phyloP scores from a whole-genome alignment of 2,113 vertebrate species.

The Urocynchramus pylzowi region DNA sequence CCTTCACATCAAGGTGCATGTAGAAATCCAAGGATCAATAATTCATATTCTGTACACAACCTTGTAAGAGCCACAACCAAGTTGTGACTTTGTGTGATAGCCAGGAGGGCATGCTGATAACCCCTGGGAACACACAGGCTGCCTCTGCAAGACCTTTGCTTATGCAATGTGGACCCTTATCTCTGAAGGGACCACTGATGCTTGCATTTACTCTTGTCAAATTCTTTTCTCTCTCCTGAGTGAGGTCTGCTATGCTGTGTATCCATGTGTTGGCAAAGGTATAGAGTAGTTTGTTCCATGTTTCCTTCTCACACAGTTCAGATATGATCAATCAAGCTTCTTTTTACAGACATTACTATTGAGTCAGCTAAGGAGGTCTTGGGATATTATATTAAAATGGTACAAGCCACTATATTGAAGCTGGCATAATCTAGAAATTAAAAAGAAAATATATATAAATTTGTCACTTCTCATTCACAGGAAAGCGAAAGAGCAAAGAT shows the following conservation, averaged over 20 bases:
- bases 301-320: not conserved
- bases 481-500: not conserved
- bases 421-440: not conserved
- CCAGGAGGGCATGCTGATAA: not conserved
- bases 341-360: not conserved
- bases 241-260: fast-evolving
- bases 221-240: not conserved
- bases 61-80: not conserved
- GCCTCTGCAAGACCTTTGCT: not conserved
- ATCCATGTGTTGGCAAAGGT: not conserved
- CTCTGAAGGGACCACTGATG: not conserved
- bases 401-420: not conserved
- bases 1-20: not conserved
- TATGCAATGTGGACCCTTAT: not conserved
- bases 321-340: not conserved
- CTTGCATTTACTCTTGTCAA: not conserved
- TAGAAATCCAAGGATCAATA: not conserved
- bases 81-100: not conserved
- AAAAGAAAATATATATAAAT: not conserved
- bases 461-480: not conserved
- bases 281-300: not conserved
- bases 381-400: not conserved
- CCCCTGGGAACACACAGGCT: not conserved
- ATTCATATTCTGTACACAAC: not conserved
- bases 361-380: not conserved